These are phyloP conservation scores for Brenthis hecate DNA, from an alignment of 2,888 invertebrate species.

Conservation along the genomic window DNA sequence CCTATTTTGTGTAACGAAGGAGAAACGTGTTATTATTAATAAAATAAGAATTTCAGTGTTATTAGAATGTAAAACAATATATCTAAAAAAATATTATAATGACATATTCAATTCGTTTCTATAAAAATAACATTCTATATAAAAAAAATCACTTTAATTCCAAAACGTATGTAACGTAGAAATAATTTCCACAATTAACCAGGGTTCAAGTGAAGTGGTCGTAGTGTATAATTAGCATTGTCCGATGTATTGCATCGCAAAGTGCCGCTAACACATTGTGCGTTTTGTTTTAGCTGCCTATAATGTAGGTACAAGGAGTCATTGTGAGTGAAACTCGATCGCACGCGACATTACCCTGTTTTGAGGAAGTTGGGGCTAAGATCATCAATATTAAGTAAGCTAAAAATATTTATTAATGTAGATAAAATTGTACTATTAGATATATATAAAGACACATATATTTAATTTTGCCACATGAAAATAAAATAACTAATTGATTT, in stretches of 20 bases:
- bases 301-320: slow-evolving; percentile 55
- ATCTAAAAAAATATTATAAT: too few relatives aligned
- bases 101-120: too few relatives aligned
- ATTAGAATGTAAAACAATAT: too few relatives aligned
- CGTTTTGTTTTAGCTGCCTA: slow-evolving; percentile 61
- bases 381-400: background rate
- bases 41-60: too few relatives aligned
- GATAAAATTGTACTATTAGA: background rate
- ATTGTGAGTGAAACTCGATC: slow-evolving; percentile 72
- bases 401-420: background rate
- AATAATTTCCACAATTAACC: slow-evolving; percentile 42
- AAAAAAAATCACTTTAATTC: background rate
- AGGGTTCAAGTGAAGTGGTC: slow-evolving; percentile 44
- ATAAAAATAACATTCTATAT: background rate
- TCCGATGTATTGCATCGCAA: slow-evolving; percentile 67
- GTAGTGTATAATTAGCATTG: slow-evolving; percentile 62
- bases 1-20: too few relatives aligned
- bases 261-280: slow-evolving; percentile 72
- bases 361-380: slow-evolving; percentile 48
- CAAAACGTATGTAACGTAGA: background rate
- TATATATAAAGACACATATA: background rate
- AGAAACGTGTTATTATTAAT: too few relatives aligned
- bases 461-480: too few relatives aligned
- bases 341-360: slow-evolving; percentile 71
- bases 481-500: too few relatives aligned